phyloP scores from a whole-genome alignment of 37 sponge, comb jelly and placozoan species.

The Ianthella basta region DNA sequence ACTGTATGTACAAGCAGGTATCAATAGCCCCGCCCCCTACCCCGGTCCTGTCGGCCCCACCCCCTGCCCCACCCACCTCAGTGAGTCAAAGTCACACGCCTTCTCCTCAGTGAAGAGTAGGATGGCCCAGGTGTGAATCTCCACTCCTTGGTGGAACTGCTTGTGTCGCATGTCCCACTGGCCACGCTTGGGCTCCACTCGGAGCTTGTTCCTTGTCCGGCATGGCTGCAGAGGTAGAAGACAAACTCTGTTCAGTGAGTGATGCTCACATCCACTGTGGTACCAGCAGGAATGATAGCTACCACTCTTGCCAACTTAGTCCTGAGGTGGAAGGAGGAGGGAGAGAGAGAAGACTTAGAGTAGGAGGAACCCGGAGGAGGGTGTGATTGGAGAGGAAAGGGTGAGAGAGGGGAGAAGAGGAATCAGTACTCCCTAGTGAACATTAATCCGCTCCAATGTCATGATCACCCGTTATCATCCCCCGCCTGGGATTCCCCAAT shows the following conservation, averaged over 20 bases:
- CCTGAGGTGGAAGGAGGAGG: neutral
- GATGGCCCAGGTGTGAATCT: slow-evolving; percentile 76
- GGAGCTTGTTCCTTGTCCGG: slow-evolving; percentile 14
- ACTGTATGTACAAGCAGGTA: no score
- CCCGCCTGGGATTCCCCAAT: neutral
- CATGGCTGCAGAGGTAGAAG: slow-evolving; percentile 51
- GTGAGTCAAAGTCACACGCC: slow-evolving; percentile 68
- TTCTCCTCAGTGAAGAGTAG: slow-evolving; percentile 61
- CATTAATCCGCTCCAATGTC: no score
- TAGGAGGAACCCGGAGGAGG: neutral
- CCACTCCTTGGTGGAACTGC: slow-evolving; percentile 85
- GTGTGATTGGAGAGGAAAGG: neutral
- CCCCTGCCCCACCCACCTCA: slow-evolving; percentile 44
- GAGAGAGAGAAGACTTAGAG: neutral
- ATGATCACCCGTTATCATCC: no score
- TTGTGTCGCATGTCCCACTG: slow-evolving; percentile 95
- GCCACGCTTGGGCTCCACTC: slow-evolving; percentile 46
- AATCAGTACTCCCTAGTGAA: neutral
- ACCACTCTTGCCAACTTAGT: slow-evolving; percentile 55
- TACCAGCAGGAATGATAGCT: slow-evolving; percentile 98
- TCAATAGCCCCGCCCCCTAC: neutral
- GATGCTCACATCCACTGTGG: slow-evolving; percentile 92
- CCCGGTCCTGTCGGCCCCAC: no score
- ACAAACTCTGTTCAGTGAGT: slow-evolving; percentile 94
- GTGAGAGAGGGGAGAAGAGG: neutral